Conservation (phyloP, 2,888 invertebrate genomes). For the Pteria penguin region DNA sequence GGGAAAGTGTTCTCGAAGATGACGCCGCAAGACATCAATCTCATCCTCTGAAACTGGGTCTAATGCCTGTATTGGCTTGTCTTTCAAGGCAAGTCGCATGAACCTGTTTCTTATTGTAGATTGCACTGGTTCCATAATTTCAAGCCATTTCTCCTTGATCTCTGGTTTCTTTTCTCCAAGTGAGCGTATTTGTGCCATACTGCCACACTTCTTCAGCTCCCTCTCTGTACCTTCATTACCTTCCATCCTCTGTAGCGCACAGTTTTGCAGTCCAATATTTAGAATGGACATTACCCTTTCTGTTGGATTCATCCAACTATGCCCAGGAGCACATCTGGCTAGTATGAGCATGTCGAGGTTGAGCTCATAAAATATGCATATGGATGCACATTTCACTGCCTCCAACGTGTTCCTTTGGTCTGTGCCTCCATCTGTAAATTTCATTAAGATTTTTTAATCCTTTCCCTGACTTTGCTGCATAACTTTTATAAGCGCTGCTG, state of each 20-base stretch:
- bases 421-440: constrained; percentile 50
- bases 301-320: constrained; percentile 46
- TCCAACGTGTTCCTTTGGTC: constrained; percentile 46
- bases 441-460: constrained; percentile 15
- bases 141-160: constrained; percentile 24
- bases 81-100: constrained; percentile 24
- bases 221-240: not conserved
- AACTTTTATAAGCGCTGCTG: constrained; percentile 17
- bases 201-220: constrained; percentile 1
- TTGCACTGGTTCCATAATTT: constrained; percentile 22
- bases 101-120: constrained; percentile 15
- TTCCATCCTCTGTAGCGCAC: constrained; percentile 12
- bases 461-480: constrained; percentile 8
- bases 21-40: constrained; percentile 22
- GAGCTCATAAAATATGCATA: constrained; percentile 45
- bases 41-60: constrained; percentile 22
- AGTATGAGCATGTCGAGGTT: constrained; percentile 44
- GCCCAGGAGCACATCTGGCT: constrained; percentile 48
- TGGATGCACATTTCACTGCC: constrained; percentile 39
- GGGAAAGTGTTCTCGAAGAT: constrained; percentile 20
- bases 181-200: constrained; percentile 28
- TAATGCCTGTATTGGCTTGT: constrained; percentile 11
- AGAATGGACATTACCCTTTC: constrained; percentile 47
- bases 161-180: not conserved
- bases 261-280: constrained; percentile 48